Base-by-base conservation (phyloP, 2,888 invertebrate genomes). In the Cantharis lateralis region DNA sequence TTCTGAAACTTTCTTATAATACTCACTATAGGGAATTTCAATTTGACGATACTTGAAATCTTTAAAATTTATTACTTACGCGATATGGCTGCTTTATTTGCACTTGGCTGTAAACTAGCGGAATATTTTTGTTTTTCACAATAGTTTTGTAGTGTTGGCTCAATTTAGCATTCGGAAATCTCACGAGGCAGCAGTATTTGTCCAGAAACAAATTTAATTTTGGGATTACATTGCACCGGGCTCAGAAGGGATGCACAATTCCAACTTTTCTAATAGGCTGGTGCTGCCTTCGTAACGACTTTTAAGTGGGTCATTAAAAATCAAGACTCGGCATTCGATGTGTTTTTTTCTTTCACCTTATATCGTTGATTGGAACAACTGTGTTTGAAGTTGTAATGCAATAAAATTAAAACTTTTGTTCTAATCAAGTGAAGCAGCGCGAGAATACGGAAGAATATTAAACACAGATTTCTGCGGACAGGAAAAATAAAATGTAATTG, bases 1-100 rank as follows among this genome's bases (percentile, higher is more conserved):
- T 77, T 77, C 77, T 11, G 72, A 72, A 77, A 77, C 61, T 77
- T 77, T 77, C 63, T 70, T 70, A 63, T 70, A 74, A 71, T 24
- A 66, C 66, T 68, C 70, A 28, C 77, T 26, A 20, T 72, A 10
- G 73, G 28, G 76, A 77, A 77, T 77, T 73, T 69, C 28, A 70
- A 62, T 73, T 77, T 68, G 64, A 18, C 24, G 48, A 15, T 71
- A 61, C 64, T 74, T 61, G 61, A 77, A 69, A 70, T 61, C n/a
- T 66, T 66, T n/a, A 18, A 20, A 18, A 66, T 66, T 66, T 66
- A 18, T 16, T 66, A 66, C 64, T n/a, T 48, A 48, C 48, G n/a
- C 48, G 48, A 48, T 48, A 48, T 48, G 48, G 48, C n/a, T 48
- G n/a, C n/a, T 48, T 48, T 48, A 48, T n/a, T 48, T 48, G 5